Conservation (phyloP, 1,140 invertebrate species). For the Dreissena polymorpha region DNA sequence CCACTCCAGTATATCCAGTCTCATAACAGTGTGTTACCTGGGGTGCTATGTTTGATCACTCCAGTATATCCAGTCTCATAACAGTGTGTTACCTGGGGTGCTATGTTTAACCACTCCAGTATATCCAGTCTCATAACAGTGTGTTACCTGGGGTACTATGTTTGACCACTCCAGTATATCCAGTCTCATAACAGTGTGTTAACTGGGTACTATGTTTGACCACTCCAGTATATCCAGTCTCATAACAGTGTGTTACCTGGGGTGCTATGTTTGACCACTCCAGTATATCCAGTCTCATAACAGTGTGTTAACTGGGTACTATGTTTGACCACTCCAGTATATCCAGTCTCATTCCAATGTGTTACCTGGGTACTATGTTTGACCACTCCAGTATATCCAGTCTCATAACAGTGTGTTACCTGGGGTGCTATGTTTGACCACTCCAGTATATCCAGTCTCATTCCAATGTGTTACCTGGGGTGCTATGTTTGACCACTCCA, state of each 20-base stretch:
- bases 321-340: slow-evolving; percentile 78
- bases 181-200: too few relatives aligned
- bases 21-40: too few relatives aligned
- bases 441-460: slow-evolving; percentile 80
- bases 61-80: slow-evolving; percentile 80
- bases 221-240: slow-evolving; percentile 79
- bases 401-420: too few relatives aligned
- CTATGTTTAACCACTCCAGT: slow-evolving; percentile 78
- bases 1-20: slow-evolving; percentile 79
- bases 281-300: slow-evolving; percentile 80
- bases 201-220: too few relatives aligned
- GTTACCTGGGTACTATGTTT: too few relatives aligned
- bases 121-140: slow-evolving; percentile 81
- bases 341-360: slow-evolving; percentile 81
- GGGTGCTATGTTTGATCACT: slow-evolving; percentile 77
- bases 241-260: too few relatives aligned
- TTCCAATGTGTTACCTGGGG: too few relatives aligned
- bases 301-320: too few relatives aligned
- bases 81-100: too few relatives aligned
- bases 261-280: slow-evolving; percentile 78
- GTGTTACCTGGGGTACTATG: too few relatives aligned
- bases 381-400: slow-evolving; percentile 78
- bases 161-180: slow-evolving; percentile 78
- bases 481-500: slow-evolving; percentile 78
- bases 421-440: slow-evolving; percentile 79